Conservation (phyloP, 2,888 invertebrate genomes). For the Cephus pulcher region DNA sequence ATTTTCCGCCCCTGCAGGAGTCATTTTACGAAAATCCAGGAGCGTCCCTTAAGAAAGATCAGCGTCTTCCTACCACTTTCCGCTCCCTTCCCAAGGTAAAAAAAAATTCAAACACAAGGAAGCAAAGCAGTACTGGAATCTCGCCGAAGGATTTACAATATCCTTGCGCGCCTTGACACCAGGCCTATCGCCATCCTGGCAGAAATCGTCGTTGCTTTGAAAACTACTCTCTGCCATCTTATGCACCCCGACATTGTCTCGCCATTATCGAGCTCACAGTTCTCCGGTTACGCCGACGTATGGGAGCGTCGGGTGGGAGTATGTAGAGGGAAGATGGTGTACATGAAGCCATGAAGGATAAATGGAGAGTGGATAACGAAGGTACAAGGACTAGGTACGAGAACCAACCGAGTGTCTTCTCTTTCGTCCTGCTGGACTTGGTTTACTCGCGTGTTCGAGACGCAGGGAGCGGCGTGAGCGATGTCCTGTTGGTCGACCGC, state of each 20-base stretch:
- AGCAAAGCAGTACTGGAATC: background rate
- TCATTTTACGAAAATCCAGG: background rate
- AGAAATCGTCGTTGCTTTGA: background rate
- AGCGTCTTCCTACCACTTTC: background rate
- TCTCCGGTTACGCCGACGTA: slow-evolving; percentile 50
- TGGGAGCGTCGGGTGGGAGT: background rate
- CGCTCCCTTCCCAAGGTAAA: background rate
- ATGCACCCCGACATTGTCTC: slow-evolving; percentile 26
- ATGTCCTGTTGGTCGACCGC: slow-evolving; percentile 53
- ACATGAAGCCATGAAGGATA: slow-evolving; percentile 49
- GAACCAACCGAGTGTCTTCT: slow-evolving; percentile 53
- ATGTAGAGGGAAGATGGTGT: slow-evolving; percentile 32
- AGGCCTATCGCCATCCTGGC: background rate
- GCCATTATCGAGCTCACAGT: slow-evolving; percentile 51
- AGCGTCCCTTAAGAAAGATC: background rate
- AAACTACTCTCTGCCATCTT: slow-evolving; percentile 2
- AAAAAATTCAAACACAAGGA: background rate
- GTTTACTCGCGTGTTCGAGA: slow-evolving; percentile 21
- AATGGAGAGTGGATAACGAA: slow-evolving; percentile 62
- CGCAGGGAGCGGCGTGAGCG: slow-evolving; percentile 56
- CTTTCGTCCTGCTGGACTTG: slow-evolving; percentile 6
- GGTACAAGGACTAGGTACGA: slow-evolving; percentile 55
- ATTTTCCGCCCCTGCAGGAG: background rate
- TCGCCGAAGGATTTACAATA: background rate
- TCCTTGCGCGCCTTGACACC: background rate